phyloP scores from a whole-genome alignment of 2,888 invertebrate species.

The Tetragnatha montana region DNA sequence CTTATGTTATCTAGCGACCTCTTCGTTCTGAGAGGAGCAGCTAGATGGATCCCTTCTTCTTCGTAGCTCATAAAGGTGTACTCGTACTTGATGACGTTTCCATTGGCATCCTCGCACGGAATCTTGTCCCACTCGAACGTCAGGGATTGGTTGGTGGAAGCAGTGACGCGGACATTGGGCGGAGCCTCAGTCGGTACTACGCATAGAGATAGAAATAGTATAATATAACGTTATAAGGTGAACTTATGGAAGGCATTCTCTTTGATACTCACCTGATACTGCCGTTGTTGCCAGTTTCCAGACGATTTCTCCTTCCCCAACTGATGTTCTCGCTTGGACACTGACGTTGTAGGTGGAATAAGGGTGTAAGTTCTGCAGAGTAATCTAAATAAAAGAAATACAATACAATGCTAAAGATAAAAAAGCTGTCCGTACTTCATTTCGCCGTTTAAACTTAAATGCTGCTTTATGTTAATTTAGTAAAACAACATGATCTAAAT shows the following conservation, averaged over 20 bases:
- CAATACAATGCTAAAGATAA: too few relatives aligned
- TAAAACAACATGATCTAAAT: too few relatives aligned
- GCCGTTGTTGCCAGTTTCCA: conserved; percentile 24
- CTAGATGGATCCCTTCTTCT: not conserved
- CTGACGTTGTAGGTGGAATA: conserved; percentile 62
- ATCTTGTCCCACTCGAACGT: conserved; percentile 53
- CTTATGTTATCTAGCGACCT: conserved; percentile 17
- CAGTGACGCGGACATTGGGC: conserved; percentile 29
- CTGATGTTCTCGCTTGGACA: conserved; percentile 66
- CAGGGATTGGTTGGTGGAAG: conserved; percentile 27
- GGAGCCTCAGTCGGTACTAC: conserved; percentile 54
- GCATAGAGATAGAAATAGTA: not conserved
- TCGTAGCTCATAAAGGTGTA: conserved; percentile 37
- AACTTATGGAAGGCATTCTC: not conserved
- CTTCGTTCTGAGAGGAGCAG: not conserved
- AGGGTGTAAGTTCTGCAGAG: conserved; percentile 45
- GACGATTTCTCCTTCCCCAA: conserved; percentile 63
- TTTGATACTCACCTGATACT: conserved; percentile 42
- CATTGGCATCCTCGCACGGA: conserved; percentile 57
- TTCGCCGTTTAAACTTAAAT: too few relatives aligned
- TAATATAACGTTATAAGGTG: not conserved
- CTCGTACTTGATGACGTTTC: conserved; percentile 50
- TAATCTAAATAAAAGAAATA: conserved; percentile 28
- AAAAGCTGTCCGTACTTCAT: too few relatives aligned
- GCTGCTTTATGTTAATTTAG: too few relatives aligned